phyloP scores from a whole-genome alignment of 1,140 invertebrate species.

The Neodiprion fabricii region DNA sequence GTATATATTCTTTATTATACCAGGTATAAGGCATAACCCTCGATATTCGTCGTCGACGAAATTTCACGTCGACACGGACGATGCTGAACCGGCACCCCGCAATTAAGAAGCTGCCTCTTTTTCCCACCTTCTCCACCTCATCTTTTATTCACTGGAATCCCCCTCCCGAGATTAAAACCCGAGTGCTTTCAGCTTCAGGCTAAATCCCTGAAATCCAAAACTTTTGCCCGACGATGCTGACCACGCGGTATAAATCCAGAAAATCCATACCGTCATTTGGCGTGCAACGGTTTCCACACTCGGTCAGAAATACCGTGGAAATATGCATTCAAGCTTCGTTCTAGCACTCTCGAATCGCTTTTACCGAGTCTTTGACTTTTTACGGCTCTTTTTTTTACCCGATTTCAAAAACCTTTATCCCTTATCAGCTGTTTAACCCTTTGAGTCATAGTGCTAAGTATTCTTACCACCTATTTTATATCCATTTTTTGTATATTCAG shows the following conservation, averaged over 20 bases:
- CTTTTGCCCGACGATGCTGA: slow-evolving; percentile 23
- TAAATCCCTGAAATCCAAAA: slow-evolving; percentile 20
- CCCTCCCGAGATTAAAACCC: slow-evolving; percentile 52
- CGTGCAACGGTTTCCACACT: no score
- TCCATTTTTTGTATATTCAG: no score
- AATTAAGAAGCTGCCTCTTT: slow-evolving; percentile 57
- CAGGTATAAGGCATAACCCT: background rate
- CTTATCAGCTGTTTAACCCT: no score
- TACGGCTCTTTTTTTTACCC: no score
- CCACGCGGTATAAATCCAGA: background rate
- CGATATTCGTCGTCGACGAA: background rate
- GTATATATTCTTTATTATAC: background rate
- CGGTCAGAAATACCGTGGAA: no score
- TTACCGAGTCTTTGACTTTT: no score
- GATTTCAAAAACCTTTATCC: no score
- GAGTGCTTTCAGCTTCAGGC: slow-evolving; percentile 27
- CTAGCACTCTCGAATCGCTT: no score
- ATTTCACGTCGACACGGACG: slow-evolving; percentile 12
- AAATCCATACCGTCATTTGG: no score
- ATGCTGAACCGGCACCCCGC: slow-evolving; percentile 54
- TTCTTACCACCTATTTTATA: no score
- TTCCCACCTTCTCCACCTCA: slow-evolving; percentile 47
- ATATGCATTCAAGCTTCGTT: no score
- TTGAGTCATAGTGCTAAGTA: no score
- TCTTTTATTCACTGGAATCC: slow-evolving; percentile 55